Evolutionary conservation across 1,140 invertebrate genomes (phyloP), one percentile per base, ranked within the genome.

Genomic region (Nephotettix cincticeps): DNA sequence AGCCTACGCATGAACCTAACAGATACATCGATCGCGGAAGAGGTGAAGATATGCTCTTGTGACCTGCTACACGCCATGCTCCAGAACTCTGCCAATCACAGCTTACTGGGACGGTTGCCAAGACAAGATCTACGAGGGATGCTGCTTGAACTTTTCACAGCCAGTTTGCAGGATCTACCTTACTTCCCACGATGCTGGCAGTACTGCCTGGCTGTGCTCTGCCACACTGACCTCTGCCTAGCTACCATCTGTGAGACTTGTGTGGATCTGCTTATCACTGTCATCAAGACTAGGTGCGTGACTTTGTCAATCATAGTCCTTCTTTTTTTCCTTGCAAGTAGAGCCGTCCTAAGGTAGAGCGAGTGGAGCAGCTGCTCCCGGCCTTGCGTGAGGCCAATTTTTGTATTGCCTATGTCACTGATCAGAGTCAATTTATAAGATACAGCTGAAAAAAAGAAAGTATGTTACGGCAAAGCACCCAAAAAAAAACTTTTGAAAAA

Each of bases 11-110:
- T 27, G 1, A 61, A 61, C n/a, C 56, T 61, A 9, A 27, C 4
- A 25, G 27, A 29, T 29, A 6, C 4, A 3, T 61, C 56, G 9
- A 25, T 29, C 6, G 2, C 23, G 6, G 56, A 27, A 6, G 56
- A 61, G 9, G 56, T 61, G 25, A 61, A 25, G 27, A 23, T 21
- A 3, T 61, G 56, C 56, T 61, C 56, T 2, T 14, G 2, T 27
- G 56, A 61, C 56, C n/a, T 61, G 56, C 21, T 61, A 11, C 56
- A 61, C 25, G 27, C 23, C 4, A 61, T 61, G 56, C 56, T 61
- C 2, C 56, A 61, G 25, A 61, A 61, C 56, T 14, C 56, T 27
- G 56, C 23, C 23, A 61, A 61, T 25, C 56, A 61, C 56, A 21
- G 14, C 47, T 4, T 51, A 51, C 47, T 51, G 4, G 47, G 6